Evolutionary conservation across 2,797 vertebrate genomes (phyloP), one percentile per base, ranked within the genome.

Genomic region (Gambelia wislizenii): DNA sequence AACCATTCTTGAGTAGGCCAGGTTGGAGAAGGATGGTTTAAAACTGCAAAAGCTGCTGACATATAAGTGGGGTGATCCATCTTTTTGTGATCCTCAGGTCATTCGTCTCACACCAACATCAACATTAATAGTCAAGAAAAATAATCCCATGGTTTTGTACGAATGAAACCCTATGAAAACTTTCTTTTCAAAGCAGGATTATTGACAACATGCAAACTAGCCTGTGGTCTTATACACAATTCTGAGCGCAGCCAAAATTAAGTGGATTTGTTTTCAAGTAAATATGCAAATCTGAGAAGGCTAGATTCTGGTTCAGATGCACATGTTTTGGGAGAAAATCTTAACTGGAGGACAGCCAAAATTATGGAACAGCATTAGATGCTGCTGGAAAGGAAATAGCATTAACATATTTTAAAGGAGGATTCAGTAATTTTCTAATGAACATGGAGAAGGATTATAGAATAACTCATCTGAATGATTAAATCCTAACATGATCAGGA

Each of bases 391-490:
- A 54, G 83, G 61, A 89, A 81, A 90, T 90, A 56, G 67, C 87
- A 20, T 87, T 84, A 83, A 36, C 86, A 90, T 91, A 84, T 76
- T 90, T 74, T 77, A 91, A 88, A 67, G 83, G 39, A 93, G 52
- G 92, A 90, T 42, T 90, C 42, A 69, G 67, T 91, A 90, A 64
- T 56, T 83, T 20, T 84, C 39, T 87, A 89, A 93, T 74, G 72
- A 91, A 36, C 78, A 70, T 54, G 86, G 93, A 89, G 20, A 47
- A 88, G 77, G 56, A 92, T 69, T 79, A 79, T 22, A 91, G 85
- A 47, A 92, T 92, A 79, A 89, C 83, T 80, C 83, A 78, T 91
- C 84, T 2, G 22, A 87, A 47, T 89, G 87, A 91, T 77, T 94
- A 84, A 93, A 93, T 91, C 91, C 89, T 93, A 92, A 47, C 78